Evolutionary conservation across 2,113 vertebrate genomes (phyloP).

Genomic region (Ageneiosus marmoratus): DNA sequence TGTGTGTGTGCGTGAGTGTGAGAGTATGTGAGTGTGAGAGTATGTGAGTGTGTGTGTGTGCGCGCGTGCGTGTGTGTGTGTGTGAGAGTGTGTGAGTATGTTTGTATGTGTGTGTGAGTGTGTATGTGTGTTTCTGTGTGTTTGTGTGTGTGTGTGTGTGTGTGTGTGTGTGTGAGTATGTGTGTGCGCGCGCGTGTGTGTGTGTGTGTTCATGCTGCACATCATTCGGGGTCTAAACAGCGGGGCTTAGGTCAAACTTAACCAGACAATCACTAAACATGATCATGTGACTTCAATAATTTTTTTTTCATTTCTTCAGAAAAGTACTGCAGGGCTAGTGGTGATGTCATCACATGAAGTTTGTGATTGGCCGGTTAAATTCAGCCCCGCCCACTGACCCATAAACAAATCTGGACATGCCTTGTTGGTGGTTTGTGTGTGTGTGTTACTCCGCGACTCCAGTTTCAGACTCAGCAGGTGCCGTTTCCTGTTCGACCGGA

Average conservation of each 20-base stretch:
- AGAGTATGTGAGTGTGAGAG: too few species aligned
- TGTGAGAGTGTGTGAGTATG: slow-evolving; percentile 57
- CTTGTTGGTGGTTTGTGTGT: background rate
- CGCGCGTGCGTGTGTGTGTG: slow-evolving; percentile 45
- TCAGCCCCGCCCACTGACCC: background rate
- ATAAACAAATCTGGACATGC: background rate
- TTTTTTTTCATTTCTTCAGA: background rate
- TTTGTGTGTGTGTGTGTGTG: background rate
- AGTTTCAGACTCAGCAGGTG: slow-evolving; percentile 65
- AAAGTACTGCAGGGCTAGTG: background rate
- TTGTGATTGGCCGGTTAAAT: background rate
- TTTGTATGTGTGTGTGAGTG: slow-evolving; percentile 61
- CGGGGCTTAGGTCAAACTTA: background rate
- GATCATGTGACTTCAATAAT: background rate
- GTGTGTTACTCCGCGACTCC: slow-evolving; percentile 69
- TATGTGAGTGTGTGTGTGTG: background rate
- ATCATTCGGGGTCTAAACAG: slow-evolving; percentile 1
- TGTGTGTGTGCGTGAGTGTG: too few species aligned
- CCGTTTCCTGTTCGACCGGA: slow-evolving; percentile 75
- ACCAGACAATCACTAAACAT: background rate
- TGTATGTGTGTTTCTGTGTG: slow-evolving; percentile 65
- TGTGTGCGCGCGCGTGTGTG: background rate
- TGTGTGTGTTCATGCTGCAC: background rate
- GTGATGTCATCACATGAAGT: background rate
- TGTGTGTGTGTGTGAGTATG: slow-evolving; percentile 26